These are phyloP conservation scores for Zeugodacus cucurbitae DNA, from an alignment of 1,140 invertebrate species.

Conservation along the genomic window DNA sequence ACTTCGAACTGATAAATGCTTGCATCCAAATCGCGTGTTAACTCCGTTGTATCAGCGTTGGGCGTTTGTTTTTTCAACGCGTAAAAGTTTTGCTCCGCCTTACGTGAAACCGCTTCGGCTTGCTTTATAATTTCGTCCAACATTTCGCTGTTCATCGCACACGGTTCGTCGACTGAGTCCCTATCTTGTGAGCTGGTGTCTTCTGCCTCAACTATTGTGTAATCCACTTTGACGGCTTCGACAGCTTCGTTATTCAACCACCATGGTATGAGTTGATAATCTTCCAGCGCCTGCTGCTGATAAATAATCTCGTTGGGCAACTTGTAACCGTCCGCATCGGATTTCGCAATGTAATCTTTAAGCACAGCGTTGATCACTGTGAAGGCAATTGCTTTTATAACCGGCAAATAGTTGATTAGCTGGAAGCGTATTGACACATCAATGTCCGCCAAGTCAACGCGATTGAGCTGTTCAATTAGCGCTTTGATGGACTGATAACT, in stretches of 20 bases:
- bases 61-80: slow-evolving; percentile 16
- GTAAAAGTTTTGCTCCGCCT: slow-evolving; percentile 12
- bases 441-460: not conserved
- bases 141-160: not conserved
- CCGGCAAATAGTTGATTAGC: slow-evolving; percentile 47
- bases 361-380: slow-evolving; percentile 35
- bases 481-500: slow-evolving; percentile 47
- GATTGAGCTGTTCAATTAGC: slow-evolving; percentile 43
- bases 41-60: not conserved
- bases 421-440: not conserved
- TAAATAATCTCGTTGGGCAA: slow-evolving; percentile 41
- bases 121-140: slow-evolving; percentile 38
- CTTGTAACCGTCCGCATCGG: not conserved
- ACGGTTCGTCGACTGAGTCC: not conserved
- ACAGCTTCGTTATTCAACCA: slow-evolving; percentile 43
- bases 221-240: slow-evolving; percentile 40
- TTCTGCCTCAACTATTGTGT: not conserved
- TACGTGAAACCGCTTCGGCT: slow-evolving; percentile 40
- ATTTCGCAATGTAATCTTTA: not conserved
- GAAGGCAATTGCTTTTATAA: slow-evolving; percentile 46
- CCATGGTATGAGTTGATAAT: slow-evolving; percentile 43
- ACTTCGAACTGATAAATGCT: slow-evolving; percentile 45
- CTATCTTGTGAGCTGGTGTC: not conserved
- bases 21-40: slow-evolving; percentile 41
- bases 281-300: not conserved